Evolutionary conservation across 2,888 invertebrate genomes (phyloP).

Genomic region (Rotaria socialis): DNA sequence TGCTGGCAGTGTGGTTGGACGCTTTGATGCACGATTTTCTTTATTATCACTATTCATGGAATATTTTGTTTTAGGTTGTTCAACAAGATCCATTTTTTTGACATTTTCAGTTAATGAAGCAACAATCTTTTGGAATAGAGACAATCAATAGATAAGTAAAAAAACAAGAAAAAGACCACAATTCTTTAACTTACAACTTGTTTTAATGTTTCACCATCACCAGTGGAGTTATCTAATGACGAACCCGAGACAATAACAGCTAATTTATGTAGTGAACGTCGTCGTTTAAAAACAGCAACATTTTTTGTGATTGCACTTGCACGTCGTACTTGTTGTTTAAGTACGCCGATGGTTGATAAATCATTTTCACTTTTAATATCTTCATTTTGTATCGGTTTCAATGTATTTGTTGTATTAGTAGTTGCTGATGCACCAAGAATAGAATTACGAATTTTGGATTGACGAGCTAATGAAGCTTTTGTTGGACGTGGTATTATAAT

Average conservation of each 20-base stretch:
- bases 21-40: conserved; percentile 17
- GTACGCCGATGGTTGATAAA: neutral
- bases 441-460: conserved; percentile 23
- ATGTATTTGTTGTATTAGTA: neutral
- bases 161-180: too few relatives aligned
- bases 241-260: conserved; percentile 9
- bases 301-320: neutral
- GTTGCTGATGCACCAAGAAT: neutral
- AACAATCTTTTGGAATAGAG: neutral
- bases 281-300: neutral
- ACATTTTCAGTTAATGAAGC: conserved; percentile 32
- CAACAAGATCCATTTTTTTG: conserved; percentile 1
- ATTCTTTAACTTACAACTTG: conserved; percentile 10
- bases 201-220: conserved; percentile 14
- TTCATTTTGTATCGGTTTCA: conserved; percentile 14
- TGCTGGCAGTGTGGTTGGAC: neutral
- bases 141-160: neutral
- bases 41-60: neutral
- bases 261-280: conserved; percentile 25
- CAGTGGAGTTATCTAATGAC: neutral
- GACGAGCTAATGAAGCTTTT: conserved; percentile 27
- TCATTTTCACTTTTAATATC: conserved; percentile 7
- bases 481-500: neutral
- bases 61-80: neutral
- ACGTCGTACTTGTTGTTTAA: neutral